Percentiles rank a stretch among this genome's conserved stretches.
Evolutionary conservation across 2,888 invertebrate genomes (phyloP).

Genomic region (Phyllotreta cruciferae): DNA sequence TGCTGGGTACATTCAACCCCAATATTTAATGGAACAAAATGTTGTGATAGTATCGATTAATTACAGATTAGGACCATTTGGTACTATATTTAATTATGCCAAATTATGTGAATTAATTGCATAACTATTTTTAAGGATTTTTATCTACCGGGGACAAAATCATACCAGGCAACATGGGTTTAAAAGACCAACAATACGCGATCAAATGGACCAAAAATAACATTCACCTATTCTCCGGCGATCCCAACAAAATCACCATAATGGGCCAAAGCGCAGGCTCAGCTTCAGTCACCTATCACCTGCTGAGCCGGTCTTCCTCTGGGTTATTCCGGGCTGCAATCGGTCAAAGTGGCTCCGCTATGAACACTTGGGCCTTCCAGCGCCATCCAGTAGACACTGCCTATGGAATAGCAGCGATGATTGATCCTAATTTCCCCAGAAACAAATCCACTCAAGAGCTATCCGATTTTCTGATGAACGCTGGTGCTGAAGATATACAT

Average conservation of each 20-base stretch:
- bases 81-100: conserved; percentile 28
- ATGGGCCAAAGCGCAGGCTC: conserved; percentile 51
- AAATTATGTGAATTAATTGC: not conserved
- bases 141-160: conserved; percentile 47
- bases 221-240: conserved; percentile 48
- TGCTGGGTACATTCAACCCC: conserved; percentile 13
- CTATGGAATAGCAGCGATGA: conserved; percentile 40
- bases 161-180: conserved; percentile 50
- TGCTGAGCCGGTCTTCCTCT: conserved; percentile 33
- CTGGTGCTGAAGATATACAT: conserved; percentile 20
- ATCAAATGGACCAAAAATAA: conserved; percentile 47
- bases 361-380: conserved; percentile 44
- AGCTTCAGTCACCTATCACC: conserved; percentile 48
- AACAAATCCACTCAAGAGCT: conserved; percentile 34
- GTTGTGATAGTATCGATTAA: conserved; percentile 46
- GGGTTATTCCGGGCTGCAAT: conserved; percentile 45
- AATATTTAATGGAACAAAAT: conserved; percentile 22
- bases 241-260: conserved; percentile 46
- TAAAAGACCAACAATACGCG: conserved; percentile 49
- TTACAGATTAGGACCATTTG: conserved; percentile 45
- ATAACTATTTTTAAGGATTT: conserved; percentile 43
- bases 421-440: conserved; percentile 33
- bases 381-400: conserved; percentile 46
- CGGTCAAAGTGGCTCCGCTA: conserved; percentile 44
- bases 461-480: conserved; percentile 33